Percentiles rank a stretch among this genome's conserved stretches.
These are phyloP conservation scores for Sialis lutaria DNA, from an alignment of 2,888 invertebrate genomes.

Conservation along the genomic window DNA sequence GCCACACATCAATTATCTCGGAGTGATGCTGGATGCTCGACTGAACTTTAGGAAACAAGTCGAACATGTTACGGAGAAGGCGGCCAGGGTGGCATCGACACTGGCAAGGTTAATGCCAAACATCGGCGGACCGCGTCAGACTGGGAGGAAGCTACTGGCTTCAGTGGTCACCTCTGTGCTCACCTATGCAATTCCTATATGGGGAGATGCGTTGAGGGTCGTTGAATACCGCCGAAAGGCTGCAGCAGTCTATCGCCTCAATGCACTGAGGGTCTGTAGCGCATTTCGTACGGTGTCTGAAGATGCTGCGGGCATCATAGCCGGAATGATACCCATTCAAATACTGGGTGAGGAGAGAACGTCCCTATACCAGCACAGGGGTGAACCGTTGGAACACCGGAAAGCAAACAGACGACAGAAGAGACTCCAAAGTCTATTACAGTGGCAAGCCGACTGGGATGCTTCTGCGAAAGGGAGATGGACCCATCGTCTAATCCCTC, in stretches of 20 bases:
- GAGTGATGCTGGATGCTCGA: constrained; percentile 1
- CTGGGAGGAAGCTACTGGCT: constrained; percentile 8
- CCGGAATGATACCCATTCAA: constrained; percentile 7
- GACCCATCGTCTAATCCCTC: too few species aligned
- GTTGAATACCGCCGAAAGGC: constrained; percentile 4
- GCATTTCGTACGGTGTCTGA: constrained; percentile 10
- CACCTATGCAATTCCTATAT: constrained; percentile 10
- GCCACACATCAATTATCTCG: constrained; percentile 9
- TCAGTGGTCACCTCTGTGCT: constrained; percentile 8
- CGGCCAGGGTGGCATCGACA: constrained; percentile 4
- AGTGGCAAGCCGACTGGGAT: constrained; percentile 7
- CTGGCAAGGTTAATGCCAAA: not conserved
- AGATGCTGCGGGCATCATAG: constrained; percentile 8
- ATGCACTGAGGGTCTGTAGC: constrained; percentile 8
- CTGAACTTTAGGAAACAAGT: constrained; percentile 8
- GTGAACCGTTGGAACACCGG: not conserved
- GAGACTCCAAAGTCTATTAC: not conserved
- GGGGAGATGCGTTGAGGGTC: constrained; percentile 6
- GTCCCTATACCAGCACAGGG: not conserved
- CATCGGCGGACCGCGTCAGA: constrained; percentile 9
- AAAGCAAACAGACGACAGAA: too few species aligned
- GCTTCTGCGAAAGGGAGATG: constrained; percentile 8
- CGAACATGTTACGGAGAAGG: constrained; percentile 4
- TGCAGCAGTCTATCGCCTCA: constrained; percentile 5
- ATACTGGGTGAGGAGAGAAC: constrained; percentile 5